phyloP scores from a whole-genome alignment of 1,140 invertebrate species.

The Scaptomyza hsui region DNA sequence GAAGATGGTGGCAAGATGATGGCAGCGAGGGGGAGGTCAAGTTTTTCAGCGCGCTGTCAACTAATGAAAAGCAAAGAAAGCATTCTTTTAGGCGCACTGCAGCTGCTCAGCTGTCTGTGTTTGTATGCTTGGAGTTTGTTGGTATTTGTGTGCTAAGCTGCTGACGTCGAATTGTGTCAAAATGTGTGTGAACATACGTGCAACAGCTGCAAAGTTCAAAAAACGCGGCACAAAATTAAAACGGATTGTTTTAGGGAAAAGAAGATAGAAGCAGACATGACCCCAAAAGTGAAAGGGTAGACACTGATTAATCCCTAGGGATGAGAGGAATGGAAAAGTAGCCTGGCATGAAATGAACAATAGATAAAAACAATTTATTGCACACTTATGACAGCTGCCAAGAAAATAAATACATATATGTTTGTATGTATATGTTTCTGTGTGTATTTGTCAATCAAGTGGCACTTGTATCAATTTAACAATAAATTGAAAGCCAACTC shows the following conservation, averaged over 20 bases:
- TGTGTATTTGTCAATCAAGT: slow-evolving; percentile 27
- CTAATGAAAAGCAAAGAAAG: slow-evolving; percentile 77
- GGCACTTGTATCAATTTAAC: slow-evolving; percentile 17
- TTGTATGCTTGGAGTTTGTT: slow-evolving; percentile 12
- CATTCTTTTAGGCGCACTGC: slow-evolving; percentile 64
- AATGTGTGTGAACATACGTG: slow-evolving; percentile 12
- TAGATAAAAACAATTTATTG: slow-evolving; percentile 32
- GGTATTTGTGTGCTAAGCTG: slow-evolving; percentile 15
- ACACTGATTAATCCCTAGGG: slow-evolving; percentile 25
- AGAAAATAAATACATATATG: background rate
- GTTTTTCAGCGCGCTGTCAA: slow-evolving; percentile 21
- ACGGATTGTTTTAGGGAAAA: slow-evolving; percentile 48
- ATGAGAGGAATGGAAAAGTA: background rate
- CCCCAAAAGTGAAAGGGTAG: slow-evolving; percentile 15
- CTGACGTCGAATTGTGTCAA: background rate
- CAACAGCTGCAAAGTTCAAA: slow-evolving; percentile 64
- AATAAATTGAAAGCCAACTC: slow-evolving; percentile 30
- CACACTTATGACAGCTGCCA: slow-evolving; percentile 37
- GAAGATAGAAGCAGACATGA: background rate
- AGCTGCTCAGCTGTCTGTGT: slow-evolving; percentile 29
- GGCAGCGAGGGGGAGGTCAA: slow-evolving; percentile 13
- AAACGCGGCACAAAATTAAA: slow-evolving; percentile 62
- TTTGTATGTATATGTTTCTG: background rate
- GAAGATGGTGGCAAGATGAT: background rate
- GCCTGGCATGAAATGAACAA: slow-evolving; percentile 14